A percentile compares a stretch with the other conserved stretches of the same genome.
These are phyloP conservation scores for Perognathus longimembris DNA, from an alignment of 2,113 vertebrate genomes.

Conservation along the genomic window DNA sequence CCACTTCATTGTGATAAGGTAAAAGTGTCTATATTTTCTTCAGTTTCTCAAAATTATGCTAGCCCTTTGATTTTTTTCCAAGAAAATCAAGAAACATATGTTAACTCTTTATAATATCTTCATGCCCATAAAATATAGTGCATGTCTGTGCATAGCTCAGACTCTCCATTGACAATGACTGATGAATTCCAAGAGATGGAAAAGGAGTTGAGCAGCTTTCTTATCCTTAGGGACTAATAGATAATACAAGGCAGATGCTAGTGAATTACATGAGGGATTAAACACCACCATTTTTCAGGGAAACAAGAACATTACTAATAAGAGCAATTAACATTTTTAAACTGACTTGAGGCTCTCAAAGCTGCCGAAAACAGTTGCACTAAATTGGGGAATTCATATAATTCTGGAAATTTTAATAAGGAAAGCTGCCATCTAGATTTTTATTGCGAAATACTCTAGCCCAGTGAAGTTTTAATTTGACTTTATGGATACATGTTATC, in stretches of 20 bases:
- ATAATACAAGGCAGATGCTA: conserved; percentile 48
- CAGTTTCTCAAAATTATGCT: not conserved
- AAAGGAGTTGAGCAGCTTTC: not conserved
- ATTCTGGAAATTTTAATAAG: conserved; percentile 42
- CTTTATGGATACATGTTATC: not conserved
- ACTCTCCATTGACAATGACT: not conserved
- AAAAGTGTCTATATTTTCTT: not conserved
- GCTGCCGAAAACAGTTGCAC: not conserved
- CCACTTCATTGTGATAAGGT: not conserved
- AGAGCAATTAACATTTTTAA: conserved; percentile 62
- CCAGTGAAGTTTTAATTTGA: not conserved
- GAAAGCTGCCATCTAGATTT: not conserved
- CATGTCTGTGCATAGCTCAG: not conserved
- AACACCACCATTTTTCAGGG: conserved; percentile 22
- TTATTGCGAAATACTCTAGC: not conserved
- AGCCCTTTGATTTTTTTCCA: not conserved
- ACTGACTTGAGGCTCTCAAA: conserved; percentile 1
- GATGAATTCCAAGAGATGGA: not conserved
- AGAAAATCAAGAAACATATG: not conserved
- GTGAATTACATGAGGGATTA: conserved; percentile 11
- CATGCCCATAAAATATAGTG: not conserved
- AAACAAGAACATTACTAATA: conserved; percentile 48
- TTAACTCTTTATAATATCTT: not conserved
- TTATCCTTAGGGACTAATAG: not conserved
- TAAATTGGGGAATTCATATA: conserved; percentile 15